Conservation (phyloP, 2,888 invertebrate species). For the Carabus problematicus region DNA sequence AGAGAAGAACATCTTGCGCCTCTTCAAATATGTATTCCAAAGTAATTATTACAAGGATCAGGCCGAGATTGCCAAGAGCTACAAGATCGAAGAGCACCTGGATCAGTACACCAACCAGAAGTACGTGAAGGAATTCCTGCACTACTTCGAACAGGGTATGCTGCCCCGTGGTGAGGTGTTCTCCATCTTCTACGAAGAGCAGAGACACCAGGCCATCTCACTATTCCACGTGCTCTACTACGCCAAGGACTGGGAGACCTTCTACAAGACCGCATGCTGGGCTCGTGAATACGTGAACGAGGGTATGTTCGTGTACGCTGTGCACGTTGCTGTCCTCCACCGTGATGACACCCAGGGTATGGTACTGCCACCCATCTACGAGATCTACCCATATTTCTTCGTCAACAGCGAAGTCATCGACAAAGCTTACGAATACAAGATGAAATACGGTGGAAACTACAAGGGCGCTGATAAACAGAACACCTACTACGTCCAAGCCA, state of each 20-base stretch:
- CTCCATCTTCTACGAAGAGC: slow-evolving; percentile 67
- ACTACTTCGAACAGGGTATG: slow-evolving; percentile 63
- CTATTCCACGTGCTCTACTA: slow-evolving; percentile 73
- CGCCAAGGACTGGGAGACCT: slow-evolving; percentile 74
- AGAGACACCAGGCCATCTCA: slow-evolving; percentile 68
- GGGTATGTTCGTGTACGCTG: slow-evolving; percentile 71
- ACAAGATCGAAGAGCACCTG: slow-evolving; percentile 65
- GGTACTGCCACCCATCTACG: slow-evolving; percentile 73
- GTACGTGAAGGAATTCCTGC: slow-evolving; percentile 65
- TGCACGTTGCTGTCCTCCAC: slow-evolving; percentile 68
- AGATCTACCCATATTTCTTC: slow-evolving; percentile 76
- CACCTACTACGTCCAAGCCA: slow-evolving; percentile 56
- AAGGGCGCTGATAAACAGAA: slow-evolving; percentile 45
- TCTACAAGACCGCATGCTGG: slow-evolving; percentile 73
- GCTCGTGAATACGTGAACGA: slow-evolving; percentile 73
- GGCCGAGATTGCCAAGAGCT: slow-evolving; percentile 65
- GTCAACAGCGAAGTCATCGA: slow-evolving; percentile 72
- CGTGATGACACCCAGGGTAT: slow-evolving; percentile 70
- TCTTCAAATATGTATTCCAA: slow-evolving; percentile 70
- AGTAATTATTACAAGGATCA: slow-evolving; percentile 64
- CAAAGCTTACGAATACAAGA: slow-evolving; percentile 68
- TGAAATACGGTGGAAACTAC: slow-evolving; percentile 59
- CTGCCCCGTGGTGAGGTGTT: slow-evolving; percentile 68
- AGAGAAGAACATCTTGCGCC: slow-evolving; percentile 62
- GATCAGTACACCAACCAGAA: slow-evolving; percentile 56